Percentiles rank a stretch among this genome's conserved stretches.
Conservation (phyloP, 2,888 invertebrate genomes). For the Ectemnius cavifrons region DNA sequence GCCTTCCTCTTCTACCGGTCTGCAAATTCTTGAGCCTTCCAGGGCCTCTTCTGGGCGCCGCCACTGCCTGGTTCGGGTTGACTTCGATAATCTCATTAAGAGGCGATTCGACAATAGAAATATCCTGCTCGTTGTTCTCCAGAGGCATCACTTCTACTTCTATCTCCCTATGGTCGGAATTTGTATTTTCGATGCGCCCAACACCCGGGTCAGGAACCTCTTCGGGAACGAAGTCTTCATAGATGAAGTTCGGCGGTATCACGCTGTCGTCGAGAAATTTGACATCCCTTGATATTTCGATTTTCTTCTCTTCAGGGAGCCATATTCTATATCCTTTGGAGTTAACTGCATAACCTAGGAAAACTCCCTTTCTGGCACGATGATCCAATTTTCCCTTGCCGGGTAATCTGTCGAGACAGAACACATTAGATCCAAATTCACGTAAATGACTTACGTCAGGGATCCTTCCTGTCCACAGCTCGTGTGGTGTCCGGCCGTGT, state of each 20-base stretch:
- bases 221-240: not conserved
- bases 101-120: too few species aligned
- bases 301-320: not conserved
- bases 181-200: not conserved
- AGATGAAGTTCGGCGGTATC: not conserved
- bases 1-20: not conserved
- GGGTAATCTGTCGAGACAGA: not conserved
- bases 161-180: not conserved
- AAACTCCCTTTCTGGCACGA: not conserved
- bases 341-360: constrained; percentile 10
- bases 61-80: not conserved
- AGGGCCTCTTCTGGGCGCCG: not conserved
- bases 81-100: not conserved
- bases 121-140: too few species aligned
- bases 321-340: constrained; percentile 17
- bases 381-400: constrained; percentile 5
- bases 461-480: not conserved
- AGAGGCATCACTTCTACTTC: not conserved
- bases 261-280: not conserved
- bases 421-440: constrained; percentile 9
- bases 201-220: not conserved
- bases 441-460: not conserved
- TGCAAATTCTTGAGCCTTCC: not conserved
- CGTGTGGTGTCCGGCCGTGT: not conserved
- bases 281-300: constrained; percentile 4